Evolutionary conservation across 2,113 vertebrate genomes (phyloP).

Genomic region (Pheucticus melanocephalus): DNA sequence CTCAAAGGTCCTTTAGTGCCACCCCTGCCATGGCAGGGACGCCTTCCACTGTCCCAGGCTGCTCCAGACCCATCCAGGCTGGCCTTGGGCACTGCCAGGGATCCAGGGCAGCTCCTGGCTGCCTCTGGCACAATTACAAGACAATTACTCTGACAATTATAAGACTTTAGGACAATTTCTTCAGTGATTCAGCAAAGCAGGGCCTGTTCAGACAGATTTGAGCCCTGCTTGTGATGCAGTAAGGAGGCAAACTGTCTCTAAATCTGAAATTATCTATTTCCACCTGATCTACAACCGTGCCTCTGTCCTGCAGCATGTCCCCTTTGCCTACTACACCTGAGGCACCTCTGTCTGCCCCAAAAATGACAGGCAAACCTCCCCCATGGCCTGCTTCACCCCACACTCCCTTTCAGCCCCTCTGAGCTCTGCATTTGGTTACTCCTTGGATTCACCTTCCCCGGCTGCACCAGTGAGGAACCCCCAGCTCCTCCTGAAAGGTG

Average conservation of each 20-base stretch:
- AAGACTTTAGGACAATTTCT: neutral
- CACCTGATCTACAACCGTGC: no score
- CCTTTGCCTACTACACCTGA: rapidly evolving
- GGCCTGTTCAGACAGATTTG: neutral
- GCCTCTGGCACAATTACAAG: neutral
- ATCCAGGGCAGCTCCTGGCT: neutral
- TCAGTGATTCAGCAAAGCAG: neutral
- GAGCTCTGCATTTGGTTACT: neutral
- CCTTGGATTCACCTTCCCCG: neutral
- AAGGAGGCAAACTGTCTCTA: neutral
- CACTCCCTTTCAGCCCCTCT: neutral
- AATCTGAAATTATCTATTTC: neutral
- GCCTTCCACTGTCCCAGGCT: rapidly evolving
- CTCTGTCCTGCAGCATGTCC: neutral
- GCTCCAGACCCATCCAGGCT: neutral
- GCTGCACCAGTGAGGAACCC: neutral
- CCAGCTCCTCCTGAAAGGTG: neutral
- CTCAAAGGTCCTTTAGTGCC: neutral
- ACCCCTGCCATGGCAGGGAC: neutral
- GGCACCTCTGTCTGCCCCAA: neutral
- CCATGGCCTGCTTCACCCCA: neutral
- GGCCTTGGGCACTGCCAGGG: neutral
- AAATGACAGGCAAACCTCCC: neutral
- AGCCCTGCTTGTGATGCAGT: neutral
- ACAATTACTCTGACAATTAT: neutral